Base-by-base conservation (phyloP, 2,797 vertebrate genomes). In the Melanotaenia boesemani region DNA sequence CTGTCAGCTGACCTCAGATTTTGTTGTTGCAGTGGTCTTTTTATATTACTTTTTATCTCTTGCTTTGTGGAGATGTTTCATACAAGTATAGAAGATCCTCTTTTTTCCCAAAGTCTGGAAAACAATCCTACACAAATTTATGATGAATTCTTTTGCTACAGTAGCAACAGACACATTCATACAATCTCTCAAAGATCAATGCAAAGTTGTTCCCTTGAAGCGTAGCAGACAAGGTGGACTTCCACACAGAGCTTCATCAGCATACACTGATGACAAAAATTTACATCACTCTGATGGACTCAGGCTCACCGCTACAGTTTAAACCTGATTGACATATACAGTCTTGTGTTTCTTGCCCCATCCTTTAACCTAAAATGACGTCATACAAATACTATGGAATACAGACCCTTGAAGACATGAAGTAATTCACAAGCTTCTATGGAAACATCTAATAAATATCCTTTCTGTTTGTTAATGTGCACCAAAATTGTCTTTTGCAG, bases 401-500 rank as follows among this genome's bases (percentile, higher is more conserved):
- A 46, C 41, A 6, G 1, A 62, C 6, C 12, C 4, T n/a, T 11
- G 44, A 37, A 67, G 7, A 10, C 37, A 32, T 24, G 28, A 57
- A 67, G 41, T 56, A 22, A 36, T 36, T 24, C 12, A 4, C 22
- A 34, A 20, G 20, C 24, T 54, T 32, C n/a, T 1, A 46, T 34
- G 18, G 12, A 59, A 15, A 41, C 32, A 20, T 22, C 57, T 12
- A 3, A 4, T 12, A 26, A 63, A 28, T n/a, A 34, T 39, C 34
- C 0, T 12, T 10, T 9, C 6, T 63, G 24, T 56, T 22, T 37
- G 36, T 54, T 56, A 24, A 18, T 39, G 52, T 78, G 52, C 77
- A 63, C 78, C 94, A 94, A 90, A 91, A 94, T 93, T 94, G 92
- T 95, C 94, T 93, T 94, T n/a, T 41, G 22, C 93, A 12, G 46